phyloP scores from a whole-genome alignment of 2,888 invertebrate genomes.

The Poecilus cupreus region DNA sequence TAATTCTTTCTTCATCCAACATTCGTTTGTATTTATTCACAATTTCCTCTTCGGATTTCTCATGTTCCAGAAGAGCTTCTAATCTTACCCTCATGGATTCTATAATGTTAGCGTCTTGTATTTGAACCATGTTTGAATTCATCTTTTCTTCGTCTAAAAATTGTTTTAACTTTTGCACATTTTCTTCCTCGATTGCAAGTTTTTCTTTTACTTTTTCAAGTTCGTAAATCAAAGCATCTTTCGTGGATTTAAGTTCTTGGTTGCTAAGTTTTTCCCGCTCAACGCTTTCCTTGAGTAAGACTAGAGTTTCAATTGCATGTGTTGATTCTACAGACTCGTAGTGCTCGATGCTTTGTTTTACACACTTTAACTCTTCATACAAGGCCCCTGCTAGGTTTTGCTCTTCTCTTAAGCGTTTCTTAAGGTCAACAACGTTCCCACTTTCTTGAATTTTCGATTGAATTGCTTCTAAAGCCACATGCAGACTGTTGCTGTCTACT shows the following conservation, averaged over 20 bases:
- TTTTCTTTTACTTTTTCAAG: constrained; percentile 73
- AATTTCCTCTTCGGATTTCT: constrained; percentile 74
- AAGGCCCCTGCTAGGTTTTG: constrained; percentile 71
- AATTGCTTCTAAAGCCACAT: constrained; percentile 74
- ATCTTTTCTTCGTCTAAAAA: constrained; percentile 77
- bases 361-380: constrained; percentile 68
- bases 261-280: constrained; percentile 74
- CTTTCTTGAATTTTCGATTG: constrained; percentile 75
- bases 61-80: constrained; percentile 79
- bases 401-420: constrained; percentile 76
- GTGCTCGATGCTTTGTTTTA: constrained; percentile 60
- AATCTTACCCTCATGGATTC: constrained; percentile 79
- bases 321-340: constrained; percentile 68
- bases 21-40: constrained; percentile 76
- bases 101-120: constrained; percentile 81
- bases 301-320: constrained; percentile 63
- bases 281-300: constrained; percentile 71
- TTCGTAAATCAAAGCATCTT: constrained; percentile 74
- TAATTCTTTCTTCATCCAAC: constrained; percentile 77
- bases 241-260: constrained; percentile 73
- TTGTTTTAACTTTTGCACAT: constrained; percentile 76
- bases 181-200: constrained; percentile 74
- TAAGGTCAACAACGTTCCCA: constrained; percentile 77
- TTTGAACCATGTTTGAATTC: constrained; percentile 75
- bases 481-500: constrained; percentile 75